Percentiles rank a stretch among this genome's conserved stretches.
These are phyloP conservation scores for Chouioia cunea DNA, from an alignment of 2,888 invertebrate species.

Conservation along the genomic window DNA sequence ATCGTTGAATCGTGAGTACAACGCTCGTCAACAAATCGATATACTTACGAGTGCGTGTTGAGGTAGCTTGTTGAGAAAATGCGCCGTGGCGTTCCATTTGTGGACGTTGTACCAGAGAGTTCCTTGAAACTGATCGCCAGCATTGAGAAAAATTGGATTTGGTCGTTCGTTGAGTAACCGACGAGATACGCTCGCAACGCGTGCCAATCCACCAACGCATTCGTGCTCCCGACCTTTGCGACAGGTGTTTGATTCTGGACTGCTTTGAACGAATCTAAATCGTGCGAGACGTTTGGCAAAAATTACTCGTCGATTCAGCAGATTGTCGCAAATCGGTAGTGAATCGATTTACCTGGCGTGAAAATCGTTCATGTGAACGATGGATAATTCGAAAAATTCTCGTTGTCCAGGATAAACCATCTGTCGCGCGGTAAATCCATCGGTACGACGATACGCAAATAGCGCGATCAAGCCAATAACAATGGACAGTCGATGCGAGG, in stretches of 20 bases:
- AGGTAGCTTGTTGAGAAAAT: slow-evolving; percentile 81
- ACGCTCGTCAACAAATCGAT: background rate
- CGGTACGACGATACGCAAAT: background rate
- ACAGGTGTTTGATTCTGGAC: slow-evolving; percentile 72
- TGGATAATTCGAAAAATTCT: slow-evolving; percentile 71
- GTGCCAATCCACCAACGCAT: slow-evolving; percentile 80
- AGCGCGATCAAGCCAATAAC: too few species aligned
- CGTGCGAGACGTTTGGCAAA: too few species aligned
- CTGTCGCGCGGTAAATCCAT: slow-evolving; percentile 54
- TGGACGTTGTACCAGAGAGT: slow-evolving; percentile 84
- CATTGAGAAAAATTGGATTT: slow-evolving; percentile 80
- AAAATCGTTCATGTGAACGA: slow-evolving; percentile 73
- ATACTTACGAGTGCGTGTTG: slow-evolving; percentile 81
- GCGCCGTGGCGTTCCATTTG: slow-evolving; percentile 80
- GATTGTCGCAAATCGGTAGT: too few species aligned
- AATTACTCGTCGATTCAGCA: too few species aligned
- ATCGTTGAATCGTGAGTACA: background rate
- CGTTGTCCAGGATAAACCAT: slow-evolving; percentile 53
- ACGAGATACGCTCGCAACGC: slow-evolving; percentile 71
- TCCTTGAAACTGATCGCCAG: slow-evolving; percentile 88
- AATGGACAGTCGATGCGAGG: too few species aligned
- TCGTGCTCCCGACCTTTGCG: slow-evolving; percentile 66
- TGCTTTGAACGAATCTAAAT: slow-evolving; percentile 75
- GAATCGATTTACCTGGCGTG: slow-evolving; percentile 71
- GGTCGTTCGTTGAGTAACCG: slow-evolving; percentile 69